Evolutionary conservation across 2,113 vertebrate species (phyloP).

Genomic region (Petaurus breviceps): DNA sequence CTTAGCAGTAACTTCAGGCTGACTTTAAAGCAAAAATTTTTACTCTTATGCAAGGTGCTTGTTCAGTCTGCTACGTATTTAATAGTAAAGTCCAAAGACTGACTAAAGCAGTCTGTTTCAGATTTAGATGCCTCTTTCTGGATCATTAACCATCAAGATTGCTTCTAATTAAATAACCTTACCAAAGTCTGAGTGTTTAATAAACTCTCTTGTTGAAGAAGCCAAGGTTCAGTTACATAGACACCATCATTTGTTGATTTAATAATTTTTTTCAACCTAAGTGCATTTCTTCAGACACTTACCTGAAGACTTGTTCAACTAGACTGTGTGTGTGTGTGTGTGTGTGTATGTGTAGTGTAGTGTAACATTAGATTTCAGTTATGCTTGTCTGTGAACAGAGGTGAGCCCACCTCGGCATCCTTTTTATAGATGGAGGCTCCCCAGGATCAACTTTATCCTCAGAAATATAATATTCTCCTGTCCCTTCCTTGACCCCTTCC

Average conservation of each 20-base stretch:
- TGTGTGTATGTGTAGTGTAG: neutral
- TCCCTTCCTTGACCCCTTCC: neutral
- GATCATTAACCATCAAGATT: conserved; percentile 64
- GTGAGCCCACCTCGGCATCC: neutral
- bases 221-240: neutral
- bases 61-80: conserved; percentile 45
- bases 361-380: neutral
- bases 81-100: conserved; percentile 13
- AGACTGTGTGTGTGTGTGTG: neutral
- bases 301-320: conserved; percentile 3
- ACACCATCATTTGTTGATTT: conserved; percentile 21
- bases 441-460: neutral
- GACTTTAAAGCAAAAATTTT: conserved; percentile 54
- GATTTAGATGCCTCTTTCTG: conserved; percentile 65
- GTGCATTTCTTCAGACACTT: conserved; percentile 38
- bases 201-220: conserved; percentile 33
- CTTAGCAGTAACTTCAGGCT: neutral
- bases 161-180: conserved; percentile 66
- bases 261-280: conserved; percentile 31
- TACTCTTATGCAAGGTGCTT: neutral
- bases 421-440: neutral
- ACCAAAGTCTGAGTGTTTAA: conserved; percentile 26
- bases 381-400: neutral
- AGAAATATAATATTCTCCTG: neutral
- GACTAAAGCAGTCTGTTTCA: conserved; percentile 47